Conservation (phyloP, 2,113 vertebrate genomes). For the Polyodon spathula region DNA sequence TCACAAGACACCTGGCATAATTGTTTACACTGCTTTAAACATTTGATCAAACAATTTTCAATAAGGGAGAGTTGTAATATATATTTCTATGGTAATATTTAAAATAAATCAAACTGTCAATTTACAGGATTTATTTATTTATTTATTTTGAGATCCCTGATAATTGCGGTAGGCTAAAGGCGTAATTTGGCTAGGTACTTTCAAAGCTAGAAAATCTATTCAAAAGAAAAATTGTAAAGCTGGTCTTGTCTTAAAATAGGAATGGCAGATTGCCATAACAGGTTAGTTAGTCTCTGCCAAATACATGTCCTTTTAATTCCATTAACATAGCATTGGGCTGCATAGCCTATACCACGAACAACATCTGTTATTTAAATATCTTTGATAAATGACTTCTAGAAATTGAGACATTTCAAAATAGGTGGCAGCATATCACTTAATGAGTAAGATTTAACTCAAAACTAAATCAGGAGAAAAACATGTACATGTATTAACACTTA, state of each 20-base stretch:
- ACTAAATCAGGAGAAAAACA: not conserved
- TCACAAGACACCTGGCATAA: slow-evolving; percentile 4
- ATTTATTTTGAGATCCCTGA: slow-evolving; percentile 12
- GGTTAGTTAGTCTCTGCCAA: slow-evolving; percentile 3
- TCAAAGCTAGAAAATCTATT: not conserved
- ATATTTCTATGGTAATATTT: too few species aligned
- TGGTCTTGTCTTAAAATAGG: slow-evolving; percentile 1
- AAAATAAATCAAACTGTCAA: too few species aligned
- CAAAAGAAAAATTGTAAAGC: not conserved
- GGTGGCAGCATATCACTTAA: slow-evolving; percentile 5
- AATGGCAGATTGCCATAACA: slow-evolving; percentile 8
- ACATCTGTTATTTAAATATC: slow-evolving; percentile 2
- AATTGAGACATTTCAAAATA: slow-evolving; percentile 7
- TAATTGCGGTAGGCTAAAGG: slow-evolving; percentile 2
- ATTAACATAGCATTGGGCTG: slow-evolving; percentile 5
- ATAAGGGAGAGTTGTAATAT: too few species aligned
- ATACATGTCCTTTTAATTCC: slow-evolving; percentile 8
- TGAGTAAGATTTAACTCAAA: not conserved
- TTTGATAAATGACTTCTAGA: not conserved
- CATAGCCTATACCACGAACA: not conserved
- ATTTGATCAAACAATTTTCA: too few species aligned
- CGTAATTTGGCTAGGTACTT: not conserved
- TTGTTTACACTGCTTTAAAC: too few species aligned
- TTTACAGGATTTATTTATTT: too few species aligned
- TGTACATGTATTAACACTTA: not conserved